phyloP scores from a whole-genome alignment of 1,140 invertebrate genomes.

The Campodea augens region DNA sequence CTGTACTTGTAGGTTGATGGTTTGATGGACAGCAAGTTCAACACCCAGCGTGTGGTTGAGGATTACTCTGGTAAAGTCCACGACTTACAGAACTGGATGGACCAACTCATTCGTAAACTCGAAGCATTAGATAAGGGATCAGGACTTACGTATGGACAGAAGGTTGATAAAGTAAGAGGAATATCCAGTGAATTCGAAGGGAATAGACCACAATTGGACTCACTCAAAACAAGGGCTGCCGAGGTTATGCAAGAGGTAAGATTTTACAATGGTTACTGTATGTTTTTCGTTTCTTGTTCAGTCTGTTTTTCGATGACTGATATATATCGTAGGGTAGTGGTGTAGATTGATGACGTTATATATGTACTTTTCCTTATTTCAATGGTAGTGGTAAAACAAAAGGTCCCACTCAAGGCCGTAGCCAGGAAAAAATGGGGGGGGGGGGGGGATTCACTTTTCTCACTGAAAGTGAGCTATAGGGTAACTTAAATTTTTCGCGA shows the following conservation, averaged over 20 bases:
- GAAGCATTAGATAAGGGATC: slow-evolving; percentile 62
- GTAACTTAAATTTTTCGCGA: too few species aligned
- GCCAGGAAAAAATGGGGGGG: too few species aligned
- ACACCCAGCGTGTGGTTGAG: slow-evolving; percentile 31
- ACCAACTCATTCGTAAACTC: slow-evolving; percentile 51
- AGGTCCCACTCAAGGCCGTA: too few species aligned
- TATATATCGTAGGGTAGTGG: too few species aligned
- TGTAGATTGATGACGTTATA: too few species aligned
- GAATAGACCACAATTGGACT: slow-evolving; percentile 15
- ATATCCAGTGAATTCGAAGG: slow-evolving; percentile 45
- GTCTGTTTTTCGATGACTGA: slow-evolving; percentile 6
- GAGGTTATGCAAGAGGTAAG: slow-evolving; percentile 57
- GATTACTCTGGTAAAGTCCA: slow-evolving; percentile 51
- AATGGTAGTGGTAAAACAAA: too few species aligned
- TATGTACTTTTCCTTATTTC: too few species aligned
- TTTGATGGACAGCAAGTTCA: neutral
- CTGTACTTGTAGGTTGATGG: too few species aligned
- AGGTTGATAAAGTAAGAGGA: slow-evolving; percentile 46
- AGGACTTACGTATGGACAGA: slow-evolving; percentile 59
- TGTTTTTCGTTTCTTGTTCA: slow-evolving; percentile 5
- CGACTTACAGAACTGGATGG: slow-evolving; percentile 56
- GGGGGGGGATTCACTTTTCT: too few species aligned
- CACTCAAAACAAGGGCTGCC: slow-evolving; percentile 24
- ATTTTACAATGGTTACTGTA: slow-evolving; percentile 2
- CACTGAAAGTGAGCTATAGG: too few species aligned